Conservation (phyloP, 2,888 invertebrate species). For the Baccha elongata region DNA sequence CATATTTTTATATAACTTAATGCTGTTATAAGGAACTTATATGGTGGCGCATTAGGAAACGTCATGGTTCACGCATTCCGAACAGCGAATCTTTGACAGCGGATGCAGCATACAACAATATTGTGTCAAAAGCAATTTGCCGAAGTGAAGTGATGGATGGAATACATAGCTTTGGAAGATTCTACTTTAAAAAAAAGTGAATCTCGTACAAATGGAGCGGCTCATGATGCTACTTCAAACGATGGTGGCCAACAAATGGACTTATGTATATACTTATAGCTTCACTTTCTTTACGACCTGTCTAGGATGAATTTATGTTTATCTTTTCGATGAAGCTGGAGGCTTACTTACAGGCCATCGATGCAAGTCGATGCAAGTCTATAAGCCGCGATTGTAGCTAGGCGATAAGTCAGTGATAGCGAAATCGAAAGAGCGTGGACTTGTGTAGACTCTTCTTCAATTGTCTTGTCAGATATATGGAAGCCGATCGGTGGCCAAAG, state of each 20-base stretch:
- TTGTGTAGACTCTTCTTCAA: slow-evolving; percentile 43
- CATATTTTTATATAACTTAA: slow-evolving; percentile 45
- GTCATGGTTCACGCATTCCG: slow-evolving; percentile 63
- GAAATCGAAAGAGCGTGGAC: slow-evolving; percentile 38
- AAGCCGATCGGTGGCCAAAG: slow-evolving; percentile 32
- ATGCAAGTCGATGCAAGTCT: slow-evolving; percentile 33
- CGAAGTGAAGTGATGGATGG: slow-evolving; percentile 28
- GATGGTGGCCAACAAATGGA: slow-evolving; percentile 1
- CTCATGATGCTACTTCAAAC: slow-evolving; percentile 4
- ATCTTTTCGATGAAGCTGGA: slow-evolving; percentile 14
- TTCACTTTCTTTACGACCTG: slow-evolving; percentile 59
- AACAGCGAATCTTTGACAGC: slow-evolving; percentile 32
- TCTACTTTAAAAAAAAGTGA: neutral
- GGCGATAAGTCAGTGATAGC: slow-evolving; percentile 42
- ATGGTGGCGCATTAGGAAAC: slow-evolving; percentile 60
- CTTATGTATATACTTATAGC: slow-evolving; percentile 34
- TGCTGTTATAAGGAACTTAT: slow-evolving; percentile 47
- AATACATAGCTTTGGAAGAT: neutral
- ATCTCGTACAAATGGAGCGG: neutral
- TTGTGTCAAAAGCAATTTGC: slow-evolving; percentile 53
- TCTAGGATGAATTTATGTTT: slow-evolving; percentile 39
- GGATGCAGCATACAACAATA: slow-evolving; percentile 46
- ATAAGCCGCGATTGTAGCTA: slow-evolving; percentile 17
- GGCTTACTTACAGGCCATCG: slow-evolving; percentile 1
- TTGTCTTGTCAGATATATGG: slow-evolving; percentile 56